Conservation (phyloP, 2,888 invertebrate species). For the Ephialtes manifestator region DNA sequence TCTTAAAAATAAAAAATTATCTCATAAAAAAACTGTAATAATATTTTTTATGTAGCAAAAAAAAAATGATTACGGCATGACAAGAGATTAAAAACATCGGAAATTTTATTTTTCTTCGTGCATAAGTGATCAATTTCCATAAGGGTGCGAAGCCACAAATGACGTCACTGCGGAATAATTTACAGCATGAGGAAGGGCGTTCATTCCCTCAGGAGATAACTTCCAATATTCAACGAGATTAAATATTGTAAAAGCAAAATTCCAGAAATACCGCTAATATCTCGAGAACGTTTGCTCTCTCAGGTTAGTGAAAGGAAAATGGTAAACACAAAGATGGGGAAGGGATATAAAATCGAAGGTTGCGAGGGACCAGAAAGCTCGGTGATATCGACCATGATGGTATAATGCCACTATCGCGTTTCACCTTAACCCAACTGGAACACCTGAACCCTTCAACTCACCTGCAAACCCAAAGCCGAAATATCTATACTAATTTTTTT, state of each 20-base stretch:
- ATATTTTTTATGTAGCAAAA: background rate
- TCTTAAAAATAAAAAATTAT: no score
- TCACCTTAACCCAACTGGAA: slow-evolving; percentile 74
- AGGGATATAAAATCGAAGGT: slow-evolving; percentile 41
- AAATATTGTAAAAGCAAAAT: slow-evolving; percentile 82
- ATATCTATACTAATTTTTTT: slow-evolving; percentile 56
- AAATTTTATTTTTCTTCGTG: slow-evolving; percentile 36
- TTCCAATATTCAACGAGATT: slow-evolving; percentile 80
- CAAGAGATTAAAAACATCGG: background rate
- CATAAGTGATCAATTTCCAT: slow-evolving; percentile 42
- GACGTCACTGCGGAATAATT: slow-evolving; percentile 64
- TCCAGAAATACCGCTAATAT: slow-evolving; percentile 77
- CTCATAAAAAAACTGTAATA: background rate
- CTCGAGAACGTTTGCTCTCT: slow-evolving; percentile 54
- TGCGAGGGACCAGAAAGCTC: slow-evolving; percentile 73
- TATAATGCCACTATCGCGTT: slow-evolving; percentile 76
- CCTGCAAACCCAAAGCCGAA: slow-evolving; percentile 31
- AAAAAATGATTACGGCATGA: background rate
- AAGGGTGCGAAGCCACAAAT: slow-evolving; percentile 27
- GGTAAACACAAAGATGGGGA: background rate
- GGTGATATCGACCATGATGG: slow-evolving; percentile 81
- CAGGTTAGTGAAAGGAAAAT: slow-evolving; percentile 33
- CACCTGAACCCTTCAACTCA: slow-evolving; percentile 76
- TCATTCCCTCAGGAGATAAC: slow-evolving; percentile 26
- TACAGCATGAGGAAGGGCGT: slow-evolving; percentile 48